phyloP scores from a whole-genome alignment of 2,113 vertebrate species.

The Pseudopipra pipra region DNA sequence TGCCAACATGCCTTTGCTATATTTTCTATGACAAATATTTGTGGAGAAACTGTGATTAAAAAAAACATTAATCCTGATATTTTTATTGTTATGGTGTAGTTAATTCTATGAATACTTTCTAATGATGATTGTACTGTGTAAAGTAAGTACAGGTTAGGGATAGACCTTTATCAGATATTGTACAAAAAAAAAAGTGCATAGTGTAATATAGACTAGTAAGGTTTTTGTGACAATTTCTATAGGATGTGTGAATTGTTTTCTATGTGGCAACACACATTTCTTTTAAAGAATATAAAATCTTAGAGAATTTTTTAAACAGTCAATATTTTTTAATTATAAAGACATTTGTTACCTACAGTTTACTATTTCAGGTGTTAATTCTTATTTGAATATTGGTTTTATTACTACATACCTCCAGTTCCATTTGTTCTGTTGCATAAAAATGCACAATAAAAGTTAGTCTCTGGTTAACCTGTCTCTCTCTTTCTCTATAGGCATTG shows the following conservation, averaged over 20 bases:
- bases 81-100: conserved; percentile 81
- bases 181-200: conserved; percentile 72
- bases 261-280: conserved; percentile 77
- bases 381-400: conserved; percentile 81
- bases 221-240: conserved; percentile 77
- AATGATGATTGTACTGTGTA: conserved; percentile 78
- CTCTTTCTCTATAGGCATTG: background rate
- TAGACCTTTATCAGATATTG: conserved; percentile 67
- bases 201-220: conserved; percentile 79
- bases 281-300: conserved; percentile 75
- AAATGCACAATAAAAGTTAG: conserved; percentile 81
- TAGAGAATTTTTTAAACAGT: conserved; percentile 78
- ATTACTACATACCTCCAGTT: conserved; percentile 80
- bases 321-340: conserved; percentile 82
- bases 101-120: conserved; percentile 78
- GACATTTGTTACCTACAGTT: conserved; percentile 81
- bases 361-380: conserved; percentile 75
- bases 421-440: conserved; percentile 79
- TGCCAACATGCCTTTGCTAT: conserved; percentile 78
- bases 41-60: conserved; percentile 79
- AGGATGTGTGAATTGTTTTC: conserved; percentile 80
- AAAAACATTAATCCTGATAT: conserved; percentile 74
- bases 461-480: conserved; percentile 57
- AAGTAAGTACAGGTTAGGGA: conserved; percentile 71
- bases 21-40: conserved; percentile 78